A percentile compares a stretch with the other conserved stretches of the same genome.
phyloP scores from a whole-genome alignment of 2,888 invertebrate species.

The Agriotes lineatus region DNA sequence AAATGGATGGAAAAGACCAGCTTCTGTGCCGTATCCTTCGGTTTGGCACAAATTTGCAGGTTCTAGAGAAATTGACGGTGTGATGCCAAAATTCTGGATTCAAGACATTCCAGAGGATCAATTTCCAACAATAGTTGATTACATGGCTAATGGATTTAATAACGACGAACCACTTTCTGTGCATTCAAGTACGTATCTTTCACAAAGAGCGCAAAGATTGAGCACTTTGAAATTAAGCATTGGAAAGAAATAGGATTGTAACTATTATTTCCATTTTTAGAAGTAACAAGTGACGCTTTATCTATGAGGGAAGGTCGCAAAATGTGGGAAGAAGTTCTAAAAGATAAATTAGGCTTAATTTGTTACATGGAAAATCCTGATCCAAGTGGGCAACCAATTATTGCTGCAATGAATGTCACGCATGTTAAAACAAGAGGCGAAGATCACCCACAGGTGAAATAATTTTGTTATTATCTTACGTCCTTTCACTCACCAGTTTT shows the following conservation, averaged over 20 bases:
- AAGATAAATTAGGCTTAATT: conserved; percentile 57
- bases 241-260: too few species aligned
- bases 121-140: conserved; percentile 62
- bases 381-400: conserved; percentile 54
- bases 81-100: conserved; percentile 65
- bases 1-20: conserved; percentile 63
- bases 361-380: conserved; percentile 57
- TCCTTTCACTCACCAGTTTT: too few species aligned
- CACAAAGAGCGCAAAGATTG: too few species aligned
- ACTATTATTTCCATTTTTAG: too few species aligned
- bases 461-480: too few species aligned
- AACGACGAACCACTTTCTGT: conserved; percentile 70
- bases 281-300: not conserved
- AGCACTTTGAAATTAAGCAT: too few species aligned
- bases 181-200: conserved; percentile 60
- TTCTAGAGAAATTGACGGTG: conserved; percentile 53
- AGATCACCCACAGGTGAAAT: too few species aligned
- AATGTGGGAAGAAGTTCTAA: conserved; percentile 47
- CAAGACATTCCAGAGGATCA: conserved; percentile 69
- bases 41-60: conserved; percentile 67
- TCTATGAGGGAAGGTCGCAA: conserved; percentile 48
- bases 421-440: too few species aligned
- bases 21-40: conserved; percentile 62
- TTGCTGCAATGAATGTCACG: conserved; percentile 60
- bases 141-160: conserved; percentile 66